A percentile compares a stretch with the other conserved stretches of the same genome.
Evolutionary conservation across 1,140 invertebrate species (phyloP).

Genomic region (Tribolium madens): DNA sequence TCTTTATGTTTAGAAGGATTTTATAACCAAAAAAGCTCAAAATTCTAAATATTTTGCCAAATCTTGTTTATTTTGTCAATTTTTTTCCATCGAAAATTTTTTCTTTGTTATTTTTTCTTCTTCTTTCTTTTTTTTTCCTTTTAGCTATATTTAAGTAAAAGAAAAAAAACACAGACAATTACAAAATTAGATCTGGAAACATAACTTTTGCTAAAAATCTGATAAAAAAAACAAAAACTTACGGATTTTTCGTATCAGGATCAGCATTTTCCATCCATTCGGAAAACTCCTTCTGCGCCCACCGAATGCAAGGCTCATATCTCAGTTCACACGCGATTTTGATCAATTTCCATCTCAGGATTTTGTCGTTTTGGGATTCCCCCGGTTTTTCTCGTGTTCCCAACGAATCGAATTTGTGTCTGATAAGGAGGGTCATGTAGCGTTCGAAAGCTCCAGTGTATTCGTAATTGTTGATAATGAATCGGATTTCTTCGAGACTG

Average conservation of each 20-base stretch:
- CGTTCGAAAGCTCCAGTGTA: conserved; percentile 59
- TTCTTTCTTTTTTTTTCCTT: too few relatives aligned
- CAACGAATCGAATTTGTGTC: conserved; percentile 56
- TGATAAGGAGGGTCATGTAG: conserved; percentile 59
- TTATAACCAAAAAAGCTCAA: too few relatives aligned
- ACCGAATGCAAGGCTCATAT: conserved; percentile 57
- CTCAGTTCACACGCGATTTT: conserved; percentile 57
- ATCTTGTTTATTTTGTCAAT: too few relatives aligned
- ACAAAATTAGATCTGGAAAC: too few relatives aligned
- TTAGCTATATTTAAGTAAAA: too few relatives aligned
- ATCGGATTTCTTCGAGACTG: conserved; percentile 56
- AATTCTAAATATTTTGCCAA: too few relatives aligned
- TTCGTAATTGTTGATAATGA: conserved; percentile 58
- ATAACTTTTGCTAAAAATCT: too few relatives aligned
- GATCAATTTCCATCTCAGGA: conserved; percentile 55
- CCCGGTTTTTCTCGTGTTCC: conserved; percentile 51
- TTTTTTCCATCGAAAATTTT: too few relatives aligned
- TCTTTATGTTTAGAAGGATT: too few relatives aligned
- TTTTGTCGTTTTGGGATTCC: conserved; percentile 59
- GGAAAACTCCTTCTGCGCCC: conserved; percentile 55
- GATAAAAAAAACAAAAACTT: conserved; percentile 25
- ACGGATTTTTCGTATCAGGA: conserved; percentile 59
- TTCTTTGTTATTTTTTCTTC: too few relatives aligned
- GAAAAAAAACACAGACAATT: too few relatives aligned
- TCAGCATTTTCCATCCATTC: conserved; percentile 58